A percentile compares a stretch with the other conserved stretches of the same genome.
These are phyloP conservation scores for Sphaerophoria taeniata DNA, from an alignment of 2,888 invertebrate species.

Conservation along the genomic window DNA sequence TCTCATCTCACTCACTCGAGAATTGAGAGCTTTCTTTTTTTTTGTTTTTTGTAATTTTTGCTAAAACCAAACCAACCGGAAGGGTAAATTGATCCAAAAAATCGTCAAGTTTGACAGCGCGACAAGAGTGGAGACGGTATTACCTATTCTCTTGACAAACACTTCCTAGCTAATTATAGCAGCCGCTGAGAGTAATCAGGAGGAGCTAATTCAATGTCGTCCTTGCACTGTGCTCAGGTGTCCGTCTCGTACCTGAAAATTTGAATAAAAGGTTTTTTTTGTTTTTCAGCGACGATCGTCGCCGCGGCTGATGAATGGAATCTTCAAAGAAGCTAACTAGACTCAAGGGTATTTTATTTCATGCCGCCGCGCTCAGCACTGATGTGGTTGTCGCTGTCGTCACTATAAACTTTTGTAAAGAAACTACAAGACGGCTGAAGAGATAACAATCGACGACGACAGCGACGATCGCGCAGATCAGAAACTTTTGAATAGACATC, in stretches of 20 bases:
- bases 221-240: slow-evolving; percentile 71
- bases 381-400: neutral
- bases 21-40: slow-evolving; percentile 49
- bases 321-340: slow-evolving; percentile 67
- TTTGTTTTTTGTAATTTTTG: neutral
- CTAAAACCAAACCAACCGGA: slow-evolving; percentile 63
- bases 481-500: slow-evolving; percentile 24
- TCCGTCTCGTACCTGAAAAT: slow-evolving; percentile 47
- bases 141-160: slow-evolving; percentile 61
- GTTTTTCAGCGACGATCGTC: slow-evolving; percentile 8
- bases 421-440: slow-evolving; percentile 31
- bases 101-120: slow-evolving; percentile 56
- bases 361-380: slow-evolving; percentile 69
- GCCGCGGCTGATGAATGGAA: slow-evolving; percentile 64
- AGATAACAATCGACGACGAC: slow-evolving; percentile 37
- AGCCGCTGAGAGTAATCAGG: slow-evolving; percentile 60
- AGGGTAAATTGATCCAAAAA: slow-evolving; percentile 70
- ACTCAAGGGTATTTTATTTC: slow-evolving; percentile 73
- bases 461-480: slow-evolving; percentile 4
- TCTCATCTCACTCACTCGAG: slow-evolving; percentile 33
- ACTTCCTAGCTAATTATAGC: slow-evolving; percentile 73
- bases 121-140: neutral
- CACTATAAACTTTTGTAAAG: slow-evolving; percentile 2
- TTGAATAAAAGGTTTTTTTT: slow-evolving; percentile 54
- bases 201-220: slow-evolving; percentile 70